Evolutionary conservation across 2,113 vertebrate genomes (phyloP), one percentile per base, ranked within the genome.

Genomic region (Perognathus longimembris): DNA sequence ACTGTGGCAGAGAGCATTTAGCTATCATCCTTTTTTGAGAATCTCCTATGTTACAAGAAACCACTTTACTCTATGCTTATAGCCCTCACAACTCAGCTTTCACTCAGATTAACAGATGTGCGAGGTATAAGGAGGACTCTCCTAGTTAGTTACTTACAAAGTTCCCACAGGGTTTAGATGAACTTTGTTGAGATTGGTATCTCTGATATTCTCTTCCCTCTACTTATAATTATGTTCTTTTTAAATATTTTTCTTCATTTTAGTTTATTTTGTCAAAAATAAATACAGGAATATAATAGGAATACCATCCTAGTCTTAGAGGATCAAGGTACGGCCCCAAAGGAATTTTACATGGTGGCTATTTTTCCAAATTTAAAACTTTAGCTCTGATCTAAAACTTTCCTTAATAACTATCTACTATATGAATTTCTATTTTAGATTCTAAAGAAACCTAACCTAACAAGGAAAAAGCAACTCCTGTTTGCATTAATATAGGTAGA

Each of bases 81-180:
- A 0, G 18, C 5, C 12, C 54, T 71, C 2, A 30, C 5, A 36
- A 32, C 6, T 7, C 7, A 85, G 36, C n/a, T 63, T 87, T 71
- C 7, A 36, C 24, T 20, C 22, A 63, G 28, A 61, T 18, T 80
- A 42, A 70, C 3, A 54, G 24, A 42, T 28, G 7, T n/a, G 3
- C 15, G 4, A 5, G 1, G 6, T 32, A 21, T 15, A 64, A 66
- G 45, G 3, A 7, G 7, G 28, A 36, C 0, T 18, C 4, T 36
- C 38, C 21, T 67, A 20, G 15, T 7, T 30, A 32, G 3, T 64
- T 9, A 36, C 1, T 11, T 54, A 5, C 24, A 8, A 54, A 54
- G 14, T 34, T 34, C 20, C 21, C 18, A 66, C 4, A 22, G 32
- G n/a, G 5, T 70, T 75, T 36, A 3, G 1, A 4, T 73, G n/a